Evolutionary conservation across 1,140 invertebrate genomes (phyloP).

Genomic region (Lordiphosa clarofinis): DNA sequence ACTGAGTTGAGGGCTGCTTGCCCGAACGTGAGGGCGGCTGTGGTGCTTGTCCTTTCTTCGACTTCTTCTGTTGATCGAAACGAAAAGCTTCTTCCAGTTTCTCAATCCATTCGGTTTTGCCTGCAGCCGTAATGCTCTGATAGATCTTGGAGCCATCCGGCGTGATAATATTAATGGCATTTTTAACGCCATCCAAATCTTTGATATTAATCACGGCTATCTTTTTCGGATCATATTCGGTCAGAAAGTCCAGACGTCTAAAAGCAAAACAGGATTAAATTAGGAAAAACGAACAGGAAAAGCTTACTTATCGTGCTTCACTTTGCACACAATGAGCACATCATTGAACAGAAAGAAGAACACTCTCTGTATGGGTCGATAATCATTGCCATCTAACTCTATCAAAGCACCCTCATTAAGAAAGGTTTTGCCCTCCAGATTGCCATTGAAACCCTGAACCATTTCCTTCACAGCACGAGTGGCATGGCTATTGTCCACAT

Average conservation of each 20-base stretch:
- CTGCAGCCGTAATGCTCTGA: slow-evolving; percentile 91
- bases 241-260: slow-evolving; percentile 93
- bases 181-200: slow-evolving; percentile 93
- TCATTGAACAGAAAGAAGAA: slow-evolving; percentile 97
- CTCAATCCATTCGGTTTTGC: slow-evolving; percentile 97
- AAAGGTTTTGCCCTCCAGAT: slow-evolving; percentile 86
- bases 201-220: slow-evolving; percentile 97
- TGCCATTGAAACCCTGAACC: slow-evolving; percentile 89
- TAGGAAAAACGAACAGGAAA: slow-evolving; percentile 47
- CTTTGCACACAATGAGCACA: slow-evolving; percentile 86
- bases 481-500: slow-evolving; percentile 83
- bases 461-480: slow-evolving; percentile 82
- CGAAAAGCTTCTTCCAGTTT: slow-evolving; percentile 96
- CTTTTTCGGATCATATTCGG: slow-evolving; percentile 93
- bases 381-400: slow-evolving; percentile 93
- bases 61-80: slow-evolving; percentile 84
- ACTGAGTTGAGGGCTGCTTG: slow-evolving; percentile 81
- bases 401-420: slow-evolving; percentile 94
- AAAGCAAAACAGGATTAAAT: slow-evolving; percentile 73
- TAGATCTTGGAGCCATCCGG: slow-evolving; percentile 96
- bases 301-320: slow-evolving; percentile 80
- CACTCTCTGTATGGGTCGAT: slow-evolving; percentile 90
- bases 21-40: slow-evolving; percentile 83
- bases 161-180: slow-evolving; percentile 96
- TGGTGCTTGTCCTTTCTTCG: slow-evolving; percentile 69